Evolutionary conservation across 2,888 invertebrate genomes (phyloP).

Genomic region (Ernsta delagoae): DNA sequence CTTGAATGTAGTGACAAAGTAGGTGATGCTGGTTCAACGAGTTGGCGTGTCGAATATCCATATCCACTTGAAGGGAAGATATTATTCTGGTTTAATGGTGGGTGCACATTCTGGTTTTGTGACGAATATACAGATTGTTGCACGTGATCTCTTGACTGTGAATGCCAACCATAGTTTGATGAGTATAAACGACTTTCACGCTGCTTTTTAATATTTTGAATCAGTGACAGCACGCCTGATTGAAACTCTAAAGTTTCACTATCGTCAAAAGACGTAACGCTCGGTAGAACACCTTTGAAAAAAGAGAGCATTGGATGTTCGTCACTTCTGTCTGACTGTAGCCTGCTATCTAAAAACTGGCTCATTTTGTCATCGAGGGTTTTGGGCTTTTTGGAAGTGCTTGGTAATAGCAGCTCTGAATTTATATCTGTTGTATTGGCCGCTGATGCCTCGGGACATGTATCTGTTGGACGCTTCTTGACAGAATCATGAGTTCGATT

Average conservation of each 20-base stretch:
- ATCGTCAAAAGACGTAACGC: neutral
- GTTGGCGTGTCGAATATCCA: slow-evolving; percentile 40
- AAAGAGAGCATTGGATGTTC: neutral
- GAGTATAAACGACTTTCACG: slow-evolving; percentile 35
- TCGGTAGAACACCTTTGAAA: neutral
- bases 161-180: slow-evolving; percentile 38
- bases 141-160: slow-evolving; percentile 35
- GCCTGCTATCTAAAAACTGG: neutral
- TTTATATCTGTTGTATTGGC: slow-evolving; percentile 37
- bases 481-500: neutral
- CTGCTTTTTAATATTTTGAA: slow-evolving; percentile 1
- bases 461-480: slow-evolving; percentile 1
- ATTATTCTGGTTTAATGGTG: slow-evolving; percentile 35
- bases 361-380: neutral
- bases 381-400: slow-evolving; percentile 36
- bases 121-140: slow-evolving; percentile 37
- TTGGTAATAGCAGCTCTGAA: slow-evolving; percentile 39
- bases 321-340: neutral
- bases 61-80: slow-evolving; percentile 37
- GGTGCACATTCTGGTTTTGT: slow-evolving; percentile 25
- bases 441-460: slow-evolving; percentile 28
- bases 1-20: slow-evolving; percentile 18
- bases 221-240: neutral
- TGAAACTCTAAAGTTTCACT: neutral
- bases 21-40: slow-evolving; percentile 36